Base-by-base conservation (phyloP, 2,797 vertebrate species). In the Lepidocolaptes lacrymiger region DNA sequence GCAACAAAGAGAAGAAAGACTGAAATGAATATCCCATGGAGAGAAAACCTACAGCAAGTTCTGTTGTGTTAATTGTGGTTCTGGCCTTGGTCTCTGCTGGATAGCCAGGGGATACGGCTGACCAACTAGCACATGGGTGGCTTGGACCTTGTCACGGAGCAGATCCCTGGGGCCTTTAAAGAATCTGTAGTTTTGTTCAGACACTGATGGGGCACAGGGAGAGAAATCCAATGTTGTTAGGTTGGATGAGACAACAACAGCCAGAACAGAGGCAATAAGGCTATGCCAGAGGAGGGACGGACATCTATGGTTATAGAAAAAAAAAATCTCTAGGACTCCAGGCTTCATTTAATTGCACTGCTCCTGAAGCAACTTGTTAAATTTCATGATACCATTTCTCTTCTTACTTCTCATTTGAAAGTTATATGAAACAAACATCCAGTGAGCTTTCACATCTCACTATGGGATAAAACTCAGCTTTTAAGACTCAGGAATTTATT, bases 401-500 rank as follows among this genome's bases (percentile, higher is more conserved):
- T 82, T 51, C 23, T 73, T 85, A n/a, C 37, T 64, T 90, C 77
- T 83, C 63, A 86, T 84, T 95, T 93, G 83, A 77, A 97, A 93
- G 88, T 91, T 75, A 88, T 54, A 69, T 54, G 59, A 89, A 85
- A 86, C 46, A 94, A 95, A 92, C 87, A 66, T 30, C 85, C 36
- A 8, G 30, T 34, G 77, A 55, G 72, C 24, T 82, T 74, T 94
- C 36, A 39, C 46, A 64, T 94, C 39, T 92, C 59, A 68, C 26
- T 48, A n/a, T 48, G 77, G 75, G 48, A 95, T 41, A 93, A 79
- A 68, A 68, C n/a, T 89, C 89, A 75, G 85, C 71, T 71, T 61
- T 75, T 84, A 86, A 85, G 49, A 92, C 78, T 90, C 63, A 83
- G 71, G 66, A 92, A 94, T 61, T 87, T 85, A 90, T 90, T 96